phyloP scores from a whole-genome alignment of 2,888 invertebrate species.

The Timema cristinae region DNA sequence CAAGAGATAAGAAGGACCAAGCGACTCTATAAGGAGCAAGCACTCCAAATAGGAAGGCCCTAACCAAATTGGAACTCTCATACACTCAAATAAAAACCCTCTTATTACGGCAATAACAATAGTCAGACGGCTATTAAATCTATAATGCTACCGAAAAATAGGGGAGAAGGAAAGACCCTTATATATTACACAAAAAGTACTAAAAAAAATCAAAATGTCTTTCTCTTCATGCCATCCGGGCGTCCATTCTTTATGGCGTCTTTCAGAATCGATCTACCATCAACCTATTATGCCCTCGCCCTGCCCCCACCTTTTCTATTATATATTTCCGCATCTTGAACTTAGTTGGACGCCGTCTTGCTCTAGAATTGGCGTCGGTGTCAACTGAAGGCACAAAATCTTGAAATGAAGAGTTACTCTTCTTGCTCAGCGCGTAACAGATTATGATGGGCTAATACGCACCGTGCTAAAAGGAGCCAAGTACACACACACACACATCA shows the following conservation, averaged over 20 bases:
- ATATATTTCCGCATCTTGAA: conserved; percentile 8
- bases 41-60: no score
- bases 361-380: no score
- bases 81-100: conserved; percentile 11
- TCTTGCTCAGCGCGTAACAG: no score
- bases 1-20: no score
- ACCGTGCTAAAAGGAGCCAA: no score
- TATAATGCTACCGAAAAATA: conserved; percentile 12
- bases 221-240: neutral
- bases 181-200: conserved; percentile 12
- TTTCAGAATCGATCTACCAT: conserved; percentile 13
- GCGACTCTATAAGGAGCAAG: no score
- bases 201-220: conserved; percentile 4
- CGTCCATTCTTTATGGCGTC: neutral
- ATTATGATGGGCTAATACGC: no score
- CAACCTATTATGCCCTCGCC: neutral
- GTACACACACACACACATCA: no score
- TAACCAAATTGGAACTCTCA: neutral
- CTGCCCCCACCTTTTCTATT: conserved; percentile 3
- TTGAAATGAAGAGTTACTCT: no score
- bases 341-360: no score
- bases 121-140: conserved; percentile 15
- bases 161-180: neutral
- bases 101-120: conserved; percentile 13
- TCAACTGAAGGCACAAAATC: no score